Evolutionary conservation across 2,888 invertebrate species (phyloP).

Genomic region (Drosophila lutescens): DNA sequence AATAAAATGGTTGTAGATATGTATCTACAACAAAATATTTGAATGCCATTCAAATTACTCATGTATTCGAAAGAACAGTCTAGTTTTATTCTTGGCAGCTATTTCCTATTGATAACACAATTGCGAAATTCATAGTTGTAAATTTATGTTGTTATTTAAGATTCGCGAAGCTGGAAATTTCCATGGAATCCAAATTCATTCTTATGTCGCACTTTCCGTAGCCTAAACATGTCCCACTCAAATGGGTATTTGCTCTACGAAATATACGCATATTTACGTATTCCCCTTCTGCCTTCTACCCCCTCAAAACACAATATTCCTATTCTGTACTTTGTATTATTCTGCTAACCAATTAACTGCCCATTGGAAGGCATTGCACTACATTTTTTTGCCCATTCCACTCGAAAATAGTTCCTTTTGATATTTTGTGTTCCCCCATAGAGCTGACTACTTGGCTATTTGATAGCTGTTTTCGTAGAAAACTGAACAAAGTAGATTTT

Average conservation of each 20-base stretch:
- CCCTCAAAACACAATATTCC: neutral
- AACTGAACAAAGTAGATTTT: no score
- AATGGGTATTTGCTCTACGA: neutral
- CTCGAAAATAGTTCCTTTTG: constrained; percentile 1
- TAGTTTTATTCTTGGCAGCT: no score
- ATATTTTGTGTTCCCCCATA: neutral
- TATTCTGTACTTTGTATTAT: constrained; percentile 3
- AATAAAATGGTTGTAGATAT: no score
- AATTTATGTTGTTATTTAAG: neutral
- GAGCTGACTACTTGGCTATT: neutral
- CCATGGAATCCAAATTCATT: no score
- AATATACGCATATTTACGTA: neutral
- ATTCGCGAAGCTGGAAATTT: neutral
- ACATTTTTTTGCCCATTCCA: constrained; percentile 14
- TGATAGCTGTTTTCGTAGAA: neutral
- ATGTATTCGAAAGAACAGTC: no score
- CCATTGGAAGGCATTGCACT: constrained; percentile 1
- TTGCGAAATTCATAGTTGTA: neutral
- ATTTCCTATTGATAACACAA: neutral
- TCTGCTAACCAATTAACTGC: constrained; percentile 17
- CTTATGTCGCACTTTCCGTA: neutral
- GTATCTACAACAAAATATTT: no score
- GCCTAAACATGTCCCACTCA: neutral
- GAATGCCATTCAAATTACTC: no score
- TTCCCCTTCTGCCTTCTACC: neutral